Conservation (phyloP, 2,888 invertebrate species). For the Seira ritae region DNA sequence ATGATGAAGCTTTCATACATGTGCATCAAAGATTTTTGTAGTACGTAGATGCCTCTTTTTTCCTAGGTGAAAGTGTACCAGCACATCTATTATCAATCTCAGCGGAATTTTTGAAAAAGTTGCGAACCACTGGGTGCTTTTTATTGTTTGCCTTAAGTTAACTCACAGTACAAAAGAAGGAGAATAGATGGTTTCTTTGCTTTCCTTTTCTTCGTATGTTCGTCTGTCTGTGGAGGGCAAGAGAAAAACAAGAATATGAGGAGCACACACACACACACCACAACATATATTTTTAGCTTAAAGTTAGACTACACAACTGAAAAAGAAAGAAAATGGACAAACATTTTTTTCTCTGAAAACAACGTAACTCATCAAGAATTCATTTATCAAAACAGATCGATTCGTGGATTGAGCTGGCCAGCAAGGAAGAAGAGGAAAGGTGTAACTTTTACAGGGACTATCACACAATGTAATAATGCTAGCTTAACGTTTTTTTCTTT, state of each 20-base stretch:
- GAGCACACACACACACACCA: neutral
- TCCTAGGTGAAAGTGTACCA: constrained; percentile 49
- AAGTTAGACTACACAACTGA: neutral
- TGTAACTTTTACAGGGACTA: too few species aligned
- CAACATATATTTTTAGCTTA: neutral
- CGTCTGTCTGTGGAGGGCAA: neutral
- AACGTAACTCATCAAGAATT: constrained; percentile 59
- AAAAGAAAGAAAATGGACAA: constrained; percentile 3
- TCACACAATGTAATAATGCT: too few species aligned
- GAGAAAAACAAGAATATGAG: neutral
- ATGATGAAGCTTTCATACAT: constrained; percentile 65
- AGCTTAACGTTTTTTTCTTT: too few species aligned
- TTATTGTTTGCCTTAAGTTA: constrained; percentile 45
- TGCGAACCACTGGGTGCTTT: constrained; percentile 36
- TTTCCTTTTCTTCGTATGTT: neutral
- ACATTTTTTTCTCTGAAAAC: constrained; percentile 29
- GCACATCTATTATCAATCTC: constrained; percentile 64
- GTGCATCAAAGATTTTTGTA: constrained; percentile 59
- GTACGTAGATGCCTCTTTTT: neutral
- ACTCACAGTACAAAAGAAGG: neutral
- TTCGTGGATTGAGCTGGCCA: constrained; percentile 26
- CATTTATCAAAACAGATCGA: constrained; percentile 62
- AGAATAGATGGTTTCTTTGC: neutral
- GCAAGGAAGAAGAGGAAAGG: constrained; percentile 15
- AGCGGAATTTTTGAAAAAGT: constrained; percentile 51